Conservation (phyloP, 2,113 vertebrate species). For the Psephotus haematonotus region DNA sequence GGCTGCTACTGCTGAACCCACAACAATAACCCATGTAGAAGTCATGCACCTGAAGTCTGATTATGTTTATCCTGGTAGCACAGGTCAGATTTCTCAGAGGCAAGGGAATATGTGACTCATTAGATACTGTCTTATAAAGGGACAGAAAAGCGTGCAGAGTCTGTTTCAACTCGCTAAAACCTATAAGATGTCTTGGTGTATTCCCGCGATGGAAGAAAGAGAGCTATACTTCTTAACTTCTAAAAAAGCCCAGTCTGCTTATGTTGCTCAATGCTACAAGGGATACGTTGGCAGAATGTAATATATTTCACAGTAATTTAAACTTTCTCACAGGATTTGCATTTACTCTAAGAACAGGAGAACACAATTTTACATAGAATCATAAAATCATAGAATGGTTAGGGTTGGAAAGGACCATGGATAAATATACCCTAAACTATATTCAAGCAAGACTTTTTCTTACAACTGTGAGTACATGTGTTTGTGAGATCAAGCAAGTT, state of each 20-base stretch:
- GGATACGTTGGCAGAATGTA: not conserved
- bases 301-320: not conserved
- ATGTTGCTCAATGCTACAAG: not conserved
- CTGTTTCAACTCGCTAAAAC: not conserved
- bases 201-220: not conserved
- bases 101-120: rapidly evolving
- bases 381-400: not conserved
- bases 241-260: not conserved
- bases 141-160: not conserved
- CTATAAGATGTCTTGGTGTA: not conserved
- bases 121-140: not conserved
- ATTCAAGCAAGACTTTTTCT: not conserved
- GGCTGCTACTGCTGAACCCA: too few species aligned
- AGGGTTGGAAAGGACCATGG: not conserved
- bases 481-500: not conserved
- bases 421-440: not conserved
- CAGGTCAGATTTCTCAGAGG: not conserved
- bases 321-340: not conserved
- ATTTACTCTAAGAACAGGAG: not conserved
- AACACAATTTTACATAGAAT: not conserved
- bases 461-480: not conserved
- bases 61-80: not conserved
- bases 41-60: not conserved
- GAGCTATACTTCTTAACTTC: not conserved
- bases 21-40: not conserved